phyloP scores from a whole-genome alignment of 1,140 invertebrate genomes.

The Pristionchus pacificus region DNA sequence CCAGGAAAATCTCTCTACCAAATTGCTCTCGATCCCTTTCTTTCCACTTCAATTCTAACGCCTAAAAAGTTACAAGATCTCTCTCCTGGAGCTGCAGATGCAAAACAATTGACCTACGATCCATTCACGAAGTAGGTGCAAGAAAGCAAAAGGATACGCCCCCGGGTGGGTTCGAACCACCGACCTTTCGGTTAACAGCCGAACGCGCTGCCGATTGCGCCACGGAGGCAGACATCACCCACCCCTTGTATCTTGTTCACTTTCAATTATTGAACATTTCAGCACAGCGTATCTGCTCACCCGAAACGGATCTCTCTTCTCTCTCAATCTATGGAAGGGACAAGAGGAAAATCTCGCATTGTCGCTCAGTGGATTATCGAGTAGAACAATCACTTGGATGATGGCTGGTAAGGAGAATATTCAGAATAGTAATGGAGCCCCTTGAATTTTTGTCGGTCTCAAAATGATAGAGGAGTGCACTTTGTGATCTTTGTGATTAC shows the following conservation, averaged over 20 bases:
- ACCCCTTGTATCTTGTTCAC: no score
- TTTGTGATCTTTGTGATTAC: no score
- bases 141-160: constrained; percentile 32
- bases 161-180: constrained; percentile 57
- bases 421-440: no score
- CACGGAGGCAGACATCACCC: constrained; percentile 29
- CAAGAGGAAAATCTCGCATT: constrained; percentile 46
- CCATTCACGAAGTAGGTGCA: constrained; percentile 53
- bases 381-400: constrained; percentile 54
- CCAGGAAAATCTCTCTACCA: constrained; percentile 24
- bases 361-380: constrained; percentile 41
- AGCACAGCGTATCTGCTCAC: constrained; percentile 55
- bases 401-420: no score
- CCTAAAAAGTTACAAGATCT: constrained; percentile 46
- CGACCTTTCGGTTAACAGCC: constrained; percentile 58
- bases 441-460: no score
- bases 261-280: no score
- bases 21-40: constrained; percentile 29
- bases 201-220: constrained; percentile 47
- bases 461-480: no score
- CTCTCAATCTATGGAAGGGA: constrained; percentile 40
- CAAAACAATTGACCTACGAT: constrained; percentile 53
- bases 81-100: constrained; percentile 54
- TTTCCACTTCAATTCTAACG: constrained; percentile 41
- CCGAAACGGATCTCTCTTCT: constrained; percentile 53